Evolutionary conservation across 2,797 vertebrate species (phyloP).

Genomic region (Gallinago solitaria): DNA sequence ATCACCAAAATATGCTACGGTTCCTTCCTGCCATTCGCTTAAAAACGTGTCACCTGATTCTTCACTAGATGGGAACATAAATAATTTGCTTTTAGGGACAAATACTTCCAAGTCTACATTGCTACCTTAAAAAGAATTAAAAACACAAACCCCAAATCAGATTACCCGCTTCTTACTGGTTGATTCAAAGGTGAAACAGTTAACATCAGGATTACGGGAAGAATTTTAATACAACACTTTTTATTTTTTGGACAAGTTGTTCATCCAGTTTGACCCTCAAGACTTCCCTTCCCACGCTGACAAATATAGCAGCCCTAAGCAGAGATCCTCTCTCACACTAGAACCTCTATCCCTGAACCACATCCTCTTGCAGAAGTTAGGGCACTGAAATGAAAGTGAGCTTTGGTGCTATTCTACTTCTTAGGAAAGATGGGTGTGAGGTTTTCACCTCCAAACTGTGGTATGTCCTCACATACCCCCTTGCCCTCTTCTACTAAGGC

Average conservation of each 20-base stretch:
- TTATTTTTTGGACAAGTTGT: background rate
- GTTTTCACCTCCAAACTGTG: background rate
- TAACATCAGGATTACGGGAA: background rate
- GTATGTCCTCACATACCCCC: background rate
- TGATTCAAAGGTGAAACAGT: background rate
- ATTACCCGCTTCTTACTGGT: background rate
- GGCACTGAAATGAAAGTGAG: background rate
- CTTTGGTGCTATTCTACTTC: background rate
- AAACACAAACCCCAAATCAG: background rate
- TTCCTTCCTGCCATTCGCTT: background rate
- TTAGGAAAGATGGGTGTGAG: background rate
- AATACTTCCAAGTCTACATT: background rate
- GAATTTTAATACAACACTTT: background rate
- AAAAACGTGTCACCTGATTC: background rate
- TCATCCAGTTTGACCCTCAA: background rate
- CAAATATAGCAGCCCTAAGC: background rate
- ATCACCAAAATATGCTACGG: background rate
- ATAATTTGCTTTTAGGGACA: background rate
- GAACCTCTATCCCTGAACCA: background rate
- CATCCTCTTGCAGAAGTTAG: background rate
- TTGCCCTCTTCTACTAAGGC: background rate
- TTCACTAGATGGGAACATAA: background rate
- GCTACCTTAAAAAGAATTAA: too few relatives aligned
- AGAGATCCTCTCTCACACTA: background rate
- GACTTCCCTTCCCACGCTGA: background rate